A percentile compares a stretch with the other conserved stretches of the same genome.
phyloP scores from a whole-genome alignment of 1,140 invertebrate genomes.

The Stegodyphus mimosarum region DNA sequence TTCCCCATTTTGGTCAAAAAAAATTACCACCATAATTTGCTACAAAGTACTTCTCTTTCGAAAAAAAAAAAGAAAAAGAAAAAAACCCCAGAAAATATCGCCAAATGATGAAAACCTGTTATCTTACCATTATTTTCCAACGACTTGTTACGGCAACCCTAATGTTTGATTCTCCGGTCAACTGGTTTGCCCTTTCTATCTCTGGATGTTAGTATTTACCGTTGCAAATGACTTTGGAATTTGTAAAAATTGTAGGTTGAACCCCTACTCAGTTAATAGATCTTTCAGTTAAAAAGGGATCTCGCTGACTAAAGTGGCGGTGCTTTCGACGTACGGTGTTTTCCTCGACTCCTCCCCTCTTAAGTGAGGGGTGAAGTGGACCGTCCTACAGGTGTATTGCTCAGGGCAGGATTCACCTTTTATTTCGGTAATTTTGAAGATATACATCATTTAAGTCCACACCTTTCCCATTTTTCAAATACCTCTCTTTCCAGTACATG shows the following conservation, averaged over 20 bases:
- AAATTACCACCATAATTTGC: too few species aligned
- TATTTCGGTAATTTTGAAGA: too few species aligned
- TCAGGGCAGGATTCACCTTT: constrained; percentile 1
- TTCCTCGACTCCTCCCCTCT: not conserved
- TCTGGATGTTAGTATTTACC: constrained; percentile 38
- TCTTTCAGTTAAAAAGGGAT: constrained; percentile 24
- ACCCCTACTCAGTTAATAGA: constrained; percentile 34
- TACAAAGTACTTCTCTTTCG: too few species aligned
- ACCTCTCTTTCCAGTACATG: not conserved
- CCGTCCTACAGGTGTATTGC: constrained; percentile 24
- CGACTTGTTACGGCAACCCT: constrained; percentile 8
- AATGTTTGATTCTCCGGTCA: constrained; percentile 21
- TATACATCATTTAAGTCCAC: not conserved
- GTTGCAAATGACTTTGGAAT: constrained; percentile 45
- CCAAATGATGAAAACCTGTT: too few species aligned
- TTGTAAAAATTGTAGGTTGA: constrained; percentile 47
- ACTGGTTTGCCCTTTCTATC: constrained; percentile 43
- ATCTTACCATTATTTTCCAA: too few species aligned
- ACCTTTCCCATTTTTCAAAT: constrained; percentile 26
- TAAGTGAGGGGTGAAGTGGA: not conserved
- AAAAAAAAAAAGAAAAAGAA: too few species aligned
- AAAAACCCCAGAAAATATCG: too few species aligned
- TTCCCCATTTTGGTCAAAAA: too few species aligned
- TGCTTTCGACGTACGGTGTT: too few species aligned
- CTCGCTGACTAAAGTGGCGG: too few species aligned